phyloP scores from a whole-genome alignment of 2,113 vertebrate genomes.

The Desmodus rotundus region DNA sequence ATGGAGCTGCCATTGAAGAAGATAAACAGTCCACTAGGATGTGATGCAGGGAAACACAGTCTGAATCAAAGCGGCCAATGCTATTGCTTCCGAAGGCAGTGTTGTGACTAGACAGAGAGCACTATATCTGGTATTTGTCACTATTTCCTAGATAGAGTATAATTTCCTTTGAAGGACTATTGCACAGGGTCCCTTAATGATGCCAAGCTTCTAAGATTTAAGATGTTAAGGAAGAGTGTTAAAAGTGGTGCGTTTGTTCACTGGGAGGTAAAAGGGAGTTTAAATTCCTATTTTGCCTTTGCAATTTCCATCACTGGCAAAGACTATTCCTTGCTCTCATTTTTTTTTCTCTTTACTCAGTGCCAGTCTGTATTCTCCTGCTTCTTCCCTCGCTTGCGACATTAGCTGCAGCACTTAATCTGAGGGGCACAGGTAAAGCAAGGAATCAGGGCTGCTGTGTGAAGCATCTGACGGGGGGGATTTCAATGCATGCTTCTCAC shows the following conservation, averaged over 20 bases:
- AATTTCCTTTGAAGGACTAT: conserved; percentile 72
- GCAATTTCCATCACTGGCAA: conserved; percentile 61
- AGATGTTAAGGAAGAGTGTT: conserved; percentile 58
- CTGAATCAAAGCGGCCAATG: conserved; percentile 67
- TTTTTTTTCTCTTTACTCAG: conserved; percentile 15
- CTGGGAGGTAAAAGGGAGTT: conserved; percentile 48
- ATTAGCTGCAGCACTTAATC: conserved; percentile 35
- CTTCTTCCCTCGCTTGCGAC: not conserved
- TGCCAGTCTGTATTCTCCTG: not conserved
- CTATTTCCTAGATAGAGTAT: conserved; percentile 44
- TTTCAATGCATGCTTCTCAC: not conserved
- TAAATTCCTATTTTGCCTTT: conserved; percentile 55
- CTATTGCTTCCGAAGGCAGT: conserved; percentile 64
- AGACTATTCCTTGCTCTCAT: not conserved
- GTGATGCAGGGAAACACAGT: conserved; percentile 59
- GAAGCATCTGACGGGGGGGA: not conserved
- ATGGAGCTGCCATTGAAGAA: conserved; percentile 68
- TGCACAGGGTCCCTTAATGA: conserved; percentile 56
- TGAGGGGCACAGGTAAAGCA: not conserved
- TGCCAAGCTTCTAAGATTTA: conserved; percentile 73
- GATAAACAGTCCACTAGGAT: conserved; percentile 65
- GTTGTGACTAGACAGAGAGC: not conserved
- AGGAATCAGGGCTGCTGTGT: not conserved
- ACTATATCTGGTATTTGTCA: conserved; percentile 62
- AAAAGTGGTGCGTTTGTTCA: conserved; percentile 51